These are phyloP conservation scores for Heliothis peltigera DNA, from an alignment of 2,888 invertebrate species.

Conservation along the genomic window DNA sequence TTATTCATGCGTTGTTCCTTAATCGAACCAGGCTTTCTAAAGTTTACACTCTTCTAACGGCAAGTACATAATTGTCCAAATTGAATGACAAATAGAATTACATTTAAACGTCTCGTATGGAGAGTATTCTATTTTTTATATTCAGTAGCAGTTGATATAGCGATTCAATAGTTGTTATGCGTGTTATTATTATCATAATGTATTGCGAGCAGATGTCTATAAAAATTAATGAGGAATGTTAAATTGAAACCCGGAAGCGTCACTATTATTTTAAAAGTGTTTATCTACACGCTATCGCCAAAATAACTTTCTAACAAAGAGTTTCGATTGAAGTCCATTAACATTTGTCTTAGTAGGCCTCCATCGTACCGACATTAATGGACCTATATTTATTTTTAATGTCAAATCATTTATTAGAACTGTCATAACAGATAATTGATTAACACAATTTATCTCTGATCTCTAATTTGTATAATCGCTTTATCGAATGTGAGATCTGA, in stretches of 20 bases:
- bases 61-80: slow-evolving; percentile 42
- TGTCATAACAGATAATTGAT: slow-evolving; percentile 51
- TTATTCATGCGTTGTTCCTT: slow-evolving; percentile 19
- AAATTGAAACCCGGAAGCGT: slow-evolving; percentile 73
- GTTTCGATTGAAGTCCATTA: slow-evolving; percentile 66
- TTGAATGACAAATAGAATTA: slow-evolving; percentile 47
- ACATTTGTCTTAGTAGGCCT: slow-evolving; percentile 53
- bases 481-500: slow-evolving; percentile 45
- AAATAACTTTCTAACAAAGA: slow-evolving; percentile 72
- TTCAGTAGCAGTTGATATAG: slow-evolving; percentile 67
- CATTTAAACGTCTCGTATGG: slow-evolving; percentile 48
- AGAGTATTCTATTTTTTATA: slow-evolving; percentile 65
- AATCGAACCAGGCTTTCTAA: slow-evolving; percentile 51
- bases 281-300: slow-evolving; percentile 71
- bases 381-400: slow-evolving; percentile 20
- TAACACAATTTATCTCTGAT: slow-evolving; percentile 48
- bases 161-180: slow-evolving; percentile 62
- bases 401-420: slow-evolving; percentile 22
- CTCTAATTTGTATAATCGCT: slow-evolving; percentile 51
- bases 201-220: slow-evolving; percentile 58
- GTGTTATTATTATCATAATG: slow-evolving; percentile 62
- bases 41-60: slow-evolving; percentile 17
- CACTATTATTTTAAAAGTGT: slow-evolving; percentile 62
- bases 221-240: slow-evolving; percentile 61
- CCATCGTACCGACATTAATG: slow-evolving; percentile 27